These are phyloP conservation scores for Pteropus rufus DNA, from an alignment of 2,797 vertebrate species.

Conservation along the genomic window DNA sequence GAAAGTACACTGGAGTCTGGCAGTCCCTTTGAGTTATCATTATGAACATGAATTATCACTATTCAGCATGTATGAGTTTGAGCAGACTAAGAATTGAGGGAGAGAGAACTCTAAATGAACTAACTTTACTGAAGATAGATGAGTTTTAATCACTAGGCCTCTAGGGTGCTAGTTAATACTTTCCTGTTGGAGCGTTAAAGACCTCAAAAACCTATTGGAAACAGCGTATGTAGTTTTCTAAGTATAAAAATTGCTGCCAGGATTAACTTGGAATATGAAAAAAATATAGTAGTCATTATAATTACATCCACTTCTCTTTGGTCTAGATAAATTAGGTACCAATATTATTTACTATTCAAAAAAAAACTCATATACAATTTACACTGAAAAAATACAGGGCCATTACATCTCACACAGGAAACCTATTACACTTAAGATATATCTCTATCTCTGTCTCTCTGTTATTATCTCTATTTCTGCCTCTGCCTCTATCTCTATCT, in stretches of 20 bases:
- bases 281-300: neutral
- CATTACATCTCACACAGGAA: neutral
- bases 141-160: neutral
- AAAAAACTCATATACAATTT: neutral
- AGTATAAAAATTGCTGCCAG: neutral
- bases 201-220: neutral
- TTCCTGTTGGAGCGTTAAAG: neutral
- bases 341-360: neutral
- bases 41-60: conserved; percentile 5
- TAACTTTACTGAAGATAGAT: neutral
- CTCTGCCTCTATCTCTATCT: neutral
- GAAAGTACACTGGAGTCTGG: neutral
- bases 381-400: neutral
- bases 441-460: neutral
- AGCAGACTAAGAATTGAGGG: neutral
- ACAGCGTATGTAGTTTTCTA: neutral
- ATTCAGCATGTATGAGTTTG: neutral
- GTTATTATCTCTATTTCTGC: neutral
- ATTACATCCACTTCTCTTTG: neutral
- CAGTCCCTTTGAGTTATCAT: neutral
- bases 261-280: neutral
- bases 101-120: conserved; percentile 34
- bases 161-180: conserved; percentile 21
- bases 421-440: neutral
- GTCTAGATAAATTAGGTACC: neutral